These are phyloP conservation scores for Leptinotarsa texana DNA, from an alignment of 1,140 invertebrate species.

Conservation along the genomic window DNA sequence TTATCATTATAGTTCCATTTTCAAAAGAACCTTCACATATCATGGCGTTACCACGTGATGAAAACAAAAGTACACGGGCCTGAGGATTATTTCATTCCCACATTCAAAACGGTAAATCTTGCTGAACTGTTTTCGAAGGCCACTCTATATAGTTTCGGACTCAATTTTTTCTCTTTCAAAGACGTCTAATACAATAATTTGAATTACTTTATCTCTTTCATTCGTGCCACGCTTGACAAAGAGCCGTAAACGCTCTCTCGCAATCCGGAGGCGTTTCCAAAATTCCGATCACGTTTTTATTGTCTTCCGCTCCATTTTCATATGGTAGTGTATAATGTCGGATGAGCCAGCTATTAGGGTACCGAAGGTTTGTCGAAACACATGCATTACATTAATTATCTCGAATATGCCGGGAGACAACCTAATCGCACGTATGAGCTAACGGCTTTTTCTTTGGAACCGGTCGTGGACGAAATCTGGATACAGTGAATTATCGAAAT, in stretches of 20 bases:
- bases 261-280: neutral
- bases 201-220: neutral
- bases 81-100: too few species aligned
- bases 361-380: neutral
- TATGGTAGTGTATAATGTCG: neutral
- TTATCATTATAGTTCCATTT: too few species aligned
- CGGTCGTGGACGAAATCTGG: too few species aligned
- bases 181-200: neutral
- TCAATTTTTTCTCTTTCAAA: neutral
- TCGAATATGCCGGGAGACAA: neutral
- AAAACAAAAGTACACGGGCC: too few species aligned
- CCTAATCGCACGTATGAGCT: neutral
- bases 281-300: conserved; percentile 7
- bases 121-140: too few species aligned
- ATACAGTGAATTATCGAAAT: too few species aligned
- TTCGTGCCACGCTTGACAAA: neutral
- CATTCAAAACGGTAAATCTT: too few species aligned
- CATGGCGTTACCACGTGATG: too few species aligned
- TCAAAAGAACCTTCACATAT: too few species aligned
- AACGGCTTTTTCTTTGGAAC: neutral
- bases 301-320: neutral
- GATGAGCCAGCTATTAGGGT: neutral
- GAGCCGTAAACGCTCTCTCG: neutral
- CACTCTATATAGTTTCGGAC: neutral
- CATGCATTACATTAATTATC: neutral